Base-by-base conservation (phyloP, 2,113 vertebrate genomes). In the Myrmophylax atrothorax region DNA sequence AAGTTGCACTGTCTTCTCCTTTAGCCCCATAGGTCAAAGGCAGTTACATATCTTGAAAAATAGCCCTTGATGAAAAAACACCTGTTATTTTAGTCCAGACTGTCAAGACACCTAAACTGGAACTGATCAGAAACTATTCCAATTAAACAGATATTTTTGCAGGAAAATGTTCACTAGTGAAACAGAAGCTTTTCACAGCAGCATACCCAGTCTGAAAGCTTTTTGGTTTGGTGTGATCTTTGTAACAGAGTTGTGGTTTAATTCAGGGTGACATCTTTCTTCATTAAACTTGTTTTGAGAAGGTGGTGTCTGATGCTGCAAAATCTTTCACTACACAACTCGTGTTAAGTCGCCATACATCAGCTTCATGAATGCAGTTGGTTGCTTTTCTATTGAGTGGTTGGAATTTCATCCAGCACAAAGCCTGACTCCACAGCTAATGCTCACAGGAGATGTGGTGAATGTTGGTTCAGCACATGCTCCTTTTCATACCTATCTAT, bases 391-490 rank as follows among this genome's bases (percentile, higher is more conserved):
- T 42, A 28, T 9, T 35, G 52, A 5, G 49, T 5, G 38, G 7
- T 84, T 47, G 6, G 9, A 13, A 70, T 78, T 70, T 49, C 8
- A 24, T 5, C 17, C 31, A 35, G 24, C 11, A 42, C 37, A 74
- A 23, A 74, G 17, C 56, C n/a, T 35, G 47, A 40, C 55, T 62
- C 42, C 6, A 16, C 0, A 42, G 40, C 24, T 53, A 31, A 12
- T 0, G 0, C 20, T 70, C 28, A 15, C 1, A 70, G 37, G 75
- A 63, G 47, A 42, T 26, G 12, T 52, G 31, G n/a, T 8, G 10
- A 46, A 33, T 0, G 1, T 10, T 52, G 42, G n/a, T 56, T 81
- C 37, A 50, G 8, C 56, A 16, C 7, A 2, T 5, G 15, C 26
- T 77, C 8, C 29, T 72, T 73, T 84, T 40, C 46, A 29, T 46